Base-by-base conservation (phyloP, 2,797 vertebrate species). In the Argentina silus region DNA sequence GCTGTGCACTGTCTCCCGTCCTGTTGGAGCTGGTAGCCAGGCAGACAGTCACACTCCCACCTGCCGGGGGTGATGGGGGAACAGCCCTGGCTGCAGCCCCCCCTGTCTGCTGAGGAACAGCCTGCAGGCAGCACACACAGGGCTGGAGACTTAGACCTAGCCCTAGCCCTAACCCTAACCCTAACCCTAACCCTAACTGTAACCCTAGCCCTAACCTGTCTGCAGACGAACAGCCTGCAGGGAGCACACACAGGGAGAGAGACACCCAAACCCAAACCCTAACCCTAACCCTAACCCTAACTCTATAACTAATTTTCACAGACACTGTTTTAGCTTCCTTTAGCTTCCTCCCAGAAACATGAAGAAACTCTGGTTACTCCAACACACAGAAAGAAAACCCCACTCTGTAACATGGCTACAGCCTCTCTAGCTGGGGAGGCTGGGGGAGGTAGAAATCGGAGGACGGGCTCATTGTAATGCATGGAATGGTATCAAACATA, bases 71-170 rank as follows among this genome's bases (percentile, higher is more conserved):
- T 90, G 78, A 93, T 71, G 21, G 90, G 82, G 70, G 88, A 86
- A 75, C 98, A 98, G 69, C 94, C 89, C 85, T 98, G 98, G 83
- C 96, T 97, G 85, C 97, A 98, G 1, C 95, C 95, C 14, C 96
- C 96, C 50, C 94, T 95, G 83, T 98, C 97, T 82, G 91, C 89
- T 48, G 96, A 96, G 0, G 90, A 94, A 78, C 97, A 99, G 64
- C 96, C 97, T 98, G 88, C 85, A 75, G 9, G n/a, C 12, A 11
- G 47, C 3, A 68, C 62, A 67, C 8, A 60, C 11, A 59, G 56
- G 21, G 56, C n/a, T n/a, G 5, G 6, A 7, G 51, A 53, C 14
- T 15, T 14, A 17, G 15, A 15, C 51, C 6, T 14, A 15, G 14
- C 15, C 51, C 15, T n/a, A 53, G 51, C 3, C 50, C 15, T 15